Evolutionary conservation across 2,888 invertebrate species (phyloP).

Genomic region (Atethmia centrago): DNA sequence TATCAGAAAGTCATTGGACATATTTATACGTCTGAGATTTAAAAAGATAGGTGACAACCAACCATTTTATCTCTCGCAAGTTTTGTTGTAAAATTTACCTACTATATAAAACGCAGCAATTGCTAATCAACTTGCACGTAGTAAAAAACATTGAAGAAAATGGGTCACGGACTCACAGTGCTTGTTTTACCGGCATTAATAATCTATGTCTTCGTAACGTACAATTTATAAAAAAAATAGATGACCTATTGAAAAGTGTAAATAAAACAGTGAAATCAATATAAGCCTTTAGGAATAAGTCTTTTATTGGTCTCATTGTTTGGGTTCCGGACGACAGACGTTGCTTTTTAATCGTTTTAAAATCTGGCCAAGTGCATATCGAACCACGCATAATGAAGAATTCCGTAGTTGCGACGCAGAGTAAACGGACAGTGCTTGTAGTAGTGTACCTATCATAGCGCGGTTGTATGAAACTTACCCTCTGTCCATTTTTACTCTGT

Average conservation of each 20-base stretch:
- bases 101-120: neutral
- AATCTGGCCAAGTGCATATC: too few relatives aligned
- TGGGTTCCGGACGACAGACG: neutral
- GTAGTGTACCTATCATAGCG: too few relatives aligned
- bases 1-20: neutral
- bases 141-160: constrained; percentile 21
- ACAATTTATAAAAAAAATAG: too few relatives aligned
- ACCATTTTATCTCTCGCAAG: neutral
- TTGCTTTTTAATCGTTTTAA: neutral
- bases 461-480: too few relatives aligned
- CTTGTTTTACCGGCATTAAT: constrained; percentile 6
- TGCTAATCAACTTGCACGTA: neutral
- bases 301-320: too few relatives aligned
- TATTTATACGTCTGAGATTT: neutral
- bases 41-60: neutral
- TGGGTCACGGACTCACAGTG: neutral
- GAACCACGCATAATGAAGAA: too few relatives aligned
- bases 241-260: neutral
- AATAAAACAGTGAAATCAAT: neutral
- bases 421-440: too few relatives aligned
- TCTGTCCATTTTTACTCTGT: too few relatives aligned
- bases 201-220: neutral
- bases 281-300: neutral
- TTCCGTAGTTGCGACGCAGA: too few relatives aligned
- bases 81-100: neutral